These are phyloP conservation scores for Polyploca ridens DNA, from an alignment of 2,888 invertebrate genomes.

Conservation along the genomic window DNA sequence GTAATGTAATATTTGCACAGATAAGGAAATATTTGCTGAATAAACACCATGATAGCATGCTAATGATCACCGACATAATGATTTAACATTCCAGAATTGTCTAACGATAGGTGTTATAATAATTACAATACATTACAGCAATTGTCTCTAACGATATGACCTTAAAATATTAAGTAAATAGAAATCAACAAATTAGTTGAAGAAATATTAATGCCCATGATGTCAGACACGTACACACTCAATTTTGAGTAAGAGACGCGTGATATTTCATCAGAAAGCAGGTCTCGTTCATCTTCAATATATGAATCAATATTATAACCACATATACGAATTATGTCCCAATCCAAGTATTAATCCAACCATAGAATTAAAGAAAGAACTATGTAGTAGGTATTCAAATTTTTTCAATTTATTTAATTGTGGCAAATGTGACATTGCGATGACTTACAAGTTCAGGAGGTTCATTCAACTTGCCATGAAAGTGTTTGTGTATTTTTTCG, in stretches of 20 bases:
- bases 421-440: slow-evolving; percentile 1
- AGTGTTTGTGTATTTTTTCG: background rate
- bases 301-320: background rate
- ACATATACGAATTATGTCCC: background rate
- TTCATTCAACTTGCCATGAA: slow-evolving; percentile 12
- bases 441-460: slow-evolving; percentile 4
- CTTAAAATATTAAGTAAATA: too few species aligned
- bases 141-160: too few species aligned
- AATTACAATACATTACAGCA: too few species aligned
- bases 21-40: slow-evolving; percentile 1
- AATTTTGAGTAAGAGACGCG: background rate
- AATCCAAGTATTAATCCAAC: background rate
- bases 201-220: background rate
- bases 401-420: background rate
- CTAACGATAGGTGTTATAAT: too few species aligned
- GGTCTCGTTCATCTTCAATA: background rate
- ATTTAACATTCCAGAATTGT: background rate
- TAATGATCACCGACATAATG: background rate
- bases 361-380: background rate
- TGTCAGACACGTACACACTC: background rate
- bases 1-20: slow-evolving; percentile 2
- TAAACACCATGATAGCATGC: slow-evolving; percentile 2
- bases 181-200: background rate
- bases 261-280: background rate
- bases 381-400: background rate